Conservation (phyloP, 2,797 vertebrate species). For the Petrocephalus sullivani region DNA sequence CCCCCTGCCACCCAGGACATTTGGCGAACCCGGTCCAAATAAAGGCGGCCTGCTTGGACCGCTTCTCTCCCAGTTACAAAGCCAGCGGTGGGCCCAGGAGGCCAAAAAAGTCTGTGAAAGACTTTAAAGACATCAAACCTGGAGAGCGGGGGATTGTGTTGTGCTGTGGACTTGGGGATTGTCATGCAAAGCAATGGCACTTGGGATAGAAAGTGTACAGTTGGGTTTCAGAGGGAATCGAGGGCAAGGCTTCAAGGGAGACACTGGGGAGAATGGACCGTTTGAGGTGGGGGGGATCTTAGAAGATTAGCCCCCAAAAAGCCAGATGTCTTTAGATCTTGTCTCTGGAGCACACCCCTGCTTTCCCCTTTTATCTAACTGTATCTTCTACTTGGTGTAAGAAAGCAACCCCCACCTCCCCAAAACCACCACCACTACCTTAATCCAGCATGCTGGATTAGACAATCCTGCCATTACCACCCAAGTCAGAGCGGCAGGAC, state of each 20-base stretch:
- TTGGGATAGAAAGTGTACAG: slow-evolving; percentile 54
- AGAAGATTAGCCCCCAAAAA: slow-evolving; percentile 44
- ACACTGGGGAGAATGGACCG: not conserved
- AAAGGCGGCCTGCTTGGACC: slow-evolving; percentile 21
- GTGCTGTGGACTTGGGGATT: slow-evolving; percentile 70
- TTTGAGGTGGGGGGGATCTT: slow-evolving; percentile 34
- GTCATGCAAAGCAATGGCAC: slow-evolving; percentile 66
- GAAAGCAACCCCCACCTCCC: not conserved
- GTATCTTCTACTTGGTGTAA: not conserved
- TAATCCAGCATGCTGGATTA: not conserved
- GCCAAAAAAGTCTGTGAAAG: slow-evolving; percentile 42
- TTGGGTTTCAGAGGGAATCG: slow-evolving; percentile 41
- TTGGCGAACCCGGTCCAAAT: slow-evolving; percentile 25
- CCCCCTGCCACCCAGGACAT: slow-evolving; percentile 37
- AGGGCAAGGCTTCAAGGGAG: slow-evolving; percentile 41
- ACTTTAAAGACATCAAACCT: slow-evolving; percentile 65
- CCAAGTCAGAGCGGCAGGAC: not conserved
- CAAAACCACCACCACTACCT: not conserved
- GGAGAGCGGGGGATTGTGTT: slow-evolving; percentile 53
- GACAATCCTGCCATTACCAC: not conserved
- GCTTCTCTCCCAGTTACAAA: slow-evolving; percentile 30
- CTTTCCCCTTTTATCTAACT: not conserved
- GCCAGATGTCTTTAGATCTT: slow-evolving; percentile 53
- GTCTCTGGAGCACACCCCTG: slow-evolving; percentile 33
- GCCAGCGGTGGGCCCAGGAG: slow-evolving; percentile 35